Base-by-base conservation (phyloP, 2,888 invertebrate genomes). In the Eucera pruinosa region DNA sequence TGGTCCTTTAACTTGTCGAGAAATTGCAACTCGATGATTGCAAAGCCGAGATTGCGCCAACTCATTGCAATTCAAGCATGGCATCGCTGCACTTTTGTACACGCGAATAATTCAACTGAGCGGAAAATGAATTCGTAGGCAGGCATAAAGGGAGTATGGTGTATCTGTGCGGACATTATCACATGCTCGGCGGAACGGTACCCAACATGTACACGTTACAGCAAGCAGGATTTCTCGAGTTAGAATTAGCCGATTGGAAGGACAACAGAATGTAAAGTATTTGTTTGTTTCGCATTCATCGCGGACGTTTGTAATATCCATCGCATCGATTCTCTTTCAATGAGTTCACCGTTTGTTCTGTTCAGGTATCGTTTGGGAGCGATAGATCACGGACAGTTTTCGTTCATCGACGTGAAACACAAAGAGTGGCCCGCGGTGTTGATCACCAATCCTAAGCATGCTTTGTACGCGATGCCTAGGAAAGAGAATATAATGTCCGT, bases 201-300 rank as follows among this genome's bases (percentile, higher is more conserved):
- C 95, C 96, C 7, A 93, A 95, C 81, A 98, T 98, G 98, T 97
- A 98, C 89, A 96, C 97, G 0, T 93, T 96, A 83, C 98, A 98
- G 88, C 95, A 95, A 85, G 94, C 94, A 76, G 98, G 98, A 4
- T 96, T 95, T 89, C 93, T 98, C 73, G 98, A 98, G 93, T 93
- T 98, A 70, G 98, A 98, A 93, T 93, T 98, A 65, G 97, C 96
- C 9, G 98, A 98, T 93, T 98, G 98, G 98, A 98, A 97, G 92
- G 96, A 97, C 87, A 96, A 96, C 89, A 94, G 98, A 93, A 94
- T 96, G 96, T 96, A 93, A 93, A 93, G 55, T 27, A 62, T 25
- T 36, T 57, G n/a, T n/a, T 13, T 90, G 78, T n/a, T 33, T 43
- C 9, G 18, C 13, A 47, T n/a, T 11, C 25, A 54, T 47, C 25